Conservation (phyloP, 1,140 invertebrate genomes). For the Polyergus mexicanus region DNA sequence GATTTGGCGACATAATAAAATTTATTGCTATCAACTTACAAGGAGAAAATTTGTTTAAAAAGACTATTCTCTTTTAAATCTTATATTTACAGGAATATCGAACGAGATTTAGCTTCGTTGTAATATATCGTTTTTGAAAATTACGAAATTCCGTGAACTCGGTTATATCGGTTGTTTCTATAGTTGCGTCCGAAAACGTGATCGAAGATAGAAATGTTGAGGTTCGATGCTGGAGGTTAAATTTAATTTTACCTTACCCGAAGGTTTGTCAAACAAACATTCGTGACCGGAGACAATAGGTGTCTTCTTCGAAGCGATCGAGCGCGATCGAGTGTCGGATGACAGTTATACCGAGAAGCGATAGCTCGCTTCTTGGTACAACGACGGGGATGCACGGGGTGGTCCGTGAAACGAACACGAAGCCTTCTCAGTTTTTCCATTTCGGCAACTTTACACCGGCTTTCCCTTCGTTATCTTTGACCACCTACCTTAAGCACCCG, state of each 20-base stretch:
- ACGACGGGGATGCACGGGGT: neutral
- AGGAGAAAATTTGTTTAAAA: neutral
- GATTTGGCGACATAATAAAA: neutral
- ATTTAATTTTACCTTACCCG: neutral
- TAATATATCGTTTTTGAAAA: neutral
- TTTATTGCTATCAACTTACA: neutral
- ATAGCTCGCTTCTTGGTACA: constrained; percentile 51
- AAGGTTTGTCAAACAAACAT: constrained; percentile 25
- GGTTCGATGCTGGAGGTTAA: neutral
- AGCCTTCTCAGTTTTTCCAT: constrained; percentile 44
- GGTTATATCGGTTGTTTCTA: neutral
- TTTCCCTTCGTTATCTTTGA: constrained; percentile 42
- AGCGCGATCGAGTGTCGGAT: constrained; percentile 42
- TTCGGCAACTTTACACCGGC: constrained; percentile 65
- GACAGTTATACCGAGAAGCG: neutral
- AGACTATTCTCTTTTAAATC: neutral
- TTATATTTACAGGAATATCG: neutral
- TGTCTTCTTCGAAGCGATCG: constrained; percentile 42
- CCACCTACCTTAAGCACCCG: constrained; percentile 44
- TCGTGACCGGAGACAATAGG: constrained; percentile 41
- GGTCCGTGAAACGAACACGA: constrained; percentile 40
- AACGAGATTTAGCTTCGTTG: neutral
- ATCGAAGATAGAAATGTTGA: neutral
- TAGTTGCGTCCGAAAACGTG: neutral
- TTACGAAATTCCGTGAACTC: neutral